Conservation (phyloP, 2,113 vertebrate species). For the Acanthochromis polyacanthus region DNA sequence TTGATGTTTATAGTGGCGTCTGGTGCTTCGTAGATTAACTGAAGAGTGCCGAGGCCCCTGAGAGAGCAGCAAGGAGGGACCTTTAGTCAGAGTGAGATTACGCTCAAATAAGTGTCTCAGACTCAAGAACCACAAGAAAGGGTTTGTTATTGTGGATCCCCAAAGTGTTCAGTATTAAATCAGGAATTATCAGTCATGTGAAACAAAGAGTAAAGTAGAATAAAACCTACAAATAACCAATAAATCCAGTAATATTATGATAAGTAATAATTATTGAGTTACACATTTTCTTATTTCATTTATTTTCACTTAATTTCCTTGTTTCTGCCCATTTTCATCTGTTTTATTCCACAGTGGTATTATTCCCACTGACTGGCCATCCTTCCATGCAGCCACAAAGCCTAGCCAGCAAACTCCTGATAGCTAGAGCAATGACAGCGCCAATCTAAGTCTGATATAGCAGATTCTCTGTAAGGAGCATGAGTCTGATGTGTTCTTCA, state of each 20-base stretch:
- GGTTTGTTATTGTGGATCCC: slow-evolving; percentile 21
- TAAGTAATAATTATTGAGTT: neutral
- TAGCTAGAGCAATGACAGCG: neutral
- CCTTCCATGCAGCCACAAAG: neutral
- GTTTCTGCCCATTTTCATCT: no score
- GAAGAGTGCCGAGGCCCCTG: slow-evolving; percentile 55
- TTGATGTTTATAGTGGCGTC: slow-evolving; percentile 53
- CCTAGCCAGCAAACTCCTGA: neutral
- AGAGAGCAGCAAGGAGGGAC: slow-evolving; percentile 11
- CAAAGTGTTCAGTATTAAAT: slow-evolving; percentile 46
- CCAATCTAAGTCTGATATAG: neutral
- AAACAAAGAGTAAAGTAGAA: slow-evolving; percentile 5
- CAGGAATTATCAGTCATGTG: slow-evolving; percentile 9
- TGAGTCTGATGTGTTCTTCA: neutral
- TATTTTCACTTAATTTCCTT: neutral
- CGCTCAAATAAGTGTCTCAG: slow-evolving; percentile 19
- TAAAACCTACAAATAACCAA: neutral
- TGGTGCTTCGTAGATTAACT: slow-evolving; percentile 61
- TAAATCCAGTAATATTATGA: neutral
- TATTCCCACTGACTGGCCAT: no score
- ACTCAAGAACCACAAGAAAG: slow-evolving; percentile 17
- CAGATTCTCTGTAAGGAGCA: no score
- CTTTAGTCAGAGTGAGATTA: slow-evolving; percentile 33
- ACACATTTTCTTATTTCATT: neutral
- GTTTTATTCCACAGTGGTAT: no score